Base-by-base conservation (phyloP, 2,888 invertebrate species). In the Empis livida region DNA sequence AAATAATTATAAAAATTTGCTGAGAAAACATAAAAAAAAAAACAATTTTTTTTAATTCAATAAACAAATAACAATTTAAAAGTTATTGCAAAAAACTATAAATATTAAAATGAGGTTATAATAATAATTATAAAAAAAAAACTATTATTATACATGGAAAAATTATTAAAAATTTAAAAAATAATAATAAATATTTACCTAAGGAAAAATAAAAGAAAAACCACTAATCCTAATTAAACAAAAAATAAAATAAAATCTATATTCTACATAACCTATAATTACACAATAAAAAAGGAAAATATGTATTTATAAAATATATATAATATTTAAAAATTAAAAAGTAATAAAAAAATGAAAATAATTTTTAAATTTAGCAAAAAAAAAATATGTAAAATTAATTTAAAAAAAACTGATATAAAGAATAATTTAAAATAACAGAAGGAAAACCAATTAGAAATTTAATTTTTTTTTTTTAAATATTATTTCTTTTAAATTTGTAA, bases 251-350 rank as follows among this genome's bases (percentile, higher is more conserved):
- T 27, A 6, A 27, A 27, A 6, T 27, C 23, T 27, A 27, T 27
- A 27, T 27, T 27, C 23, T 27, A 27, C 23, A 27, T 27, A 27
- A 27, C 9, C 5, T 27, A 27, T 54, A 57, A 52, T 57, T 56
- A 51, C 54, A 51, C 46, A 46, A 16, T 38, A 14, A 52, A 10
- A 40, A 17, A 40, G 9, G 17, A 17, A 23, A 3, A 23, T 11
- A 42, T 9, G 27, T 27, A 15, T 15, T 13, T 15, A 37, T 15
- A 37, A 13, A 37, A 37, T 37, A 37, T 37, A 14, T 37, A 14
- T 14, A 37, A n/a, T 37, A 37, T 37, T 16, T 37, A 14, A 37
- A n/a, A 32, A 32, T 32, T n/a, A 32, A 14, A 35, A 14, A 35
- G 14, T 35, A 35, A 13, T 35, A 14, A 35, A 35, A 32, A 32